A percentile compares a stretch with the other conserved stretches of the same genome.
Evolutionary conservation across 64 coral and sea anemone species (phyloP).

Genomic region (Stichodactyla helianthus): DNA sequence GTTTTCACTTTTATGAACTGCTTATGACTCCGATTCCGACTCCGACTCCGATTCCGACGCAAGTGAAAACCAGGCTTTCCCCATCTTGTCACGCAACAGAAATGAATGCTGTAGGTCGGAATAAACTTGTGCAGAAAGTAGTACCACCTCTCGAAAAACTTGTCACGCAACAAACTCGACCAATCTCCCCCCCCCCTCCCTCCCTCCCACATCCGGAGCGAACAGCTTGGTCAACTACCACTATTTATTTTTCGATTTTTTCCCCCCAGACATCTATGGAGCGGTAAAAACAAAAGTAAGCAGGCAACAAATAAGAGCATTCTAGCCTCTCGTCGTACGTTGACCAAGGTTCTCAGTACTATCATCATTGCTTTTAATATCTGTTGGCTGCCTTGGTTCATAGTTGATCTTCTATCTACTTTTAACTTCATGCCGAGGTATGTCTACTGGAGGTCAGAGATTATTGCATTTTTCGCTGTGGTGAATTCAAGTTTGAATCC

Average conservation of each 20-base stretch:
- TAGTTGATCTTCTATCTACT: constrained; percentile 10
- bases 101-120: no score
- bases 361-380: constrained; percentile 41
- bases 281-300: not conserved
- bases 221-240: no score
- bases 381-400: constrained; percentile 52
- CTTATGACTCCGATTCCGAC: no score
- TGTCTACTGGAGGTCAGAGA: not conserved
- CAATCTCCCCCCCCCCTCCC: no score
- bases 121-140: no score
- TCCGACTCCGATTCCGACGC: no score
- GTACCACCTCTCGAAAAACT: no score
- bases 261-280: constrained; percentile 20
- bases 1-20: no score
- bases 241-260: not conserved
- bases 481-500: constrained; percentile 40
- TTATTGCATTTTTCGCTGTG: constrained; percentile 16
- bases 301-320: constrained; percentile 15
- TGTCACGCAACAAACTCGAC: no score
- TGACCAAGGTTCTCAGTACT: constrained; percentile 33
- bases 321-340: not conserved
- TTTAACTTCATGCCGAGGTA: not conserved
- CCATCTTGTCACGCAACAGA: no score
- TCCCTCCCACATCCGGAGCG: no score
- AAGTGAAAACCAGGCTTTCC: no score